phyloP scores from a whole-genome alignment of 2,113 vertebrate species.

The Petroica traversi region DNA sequence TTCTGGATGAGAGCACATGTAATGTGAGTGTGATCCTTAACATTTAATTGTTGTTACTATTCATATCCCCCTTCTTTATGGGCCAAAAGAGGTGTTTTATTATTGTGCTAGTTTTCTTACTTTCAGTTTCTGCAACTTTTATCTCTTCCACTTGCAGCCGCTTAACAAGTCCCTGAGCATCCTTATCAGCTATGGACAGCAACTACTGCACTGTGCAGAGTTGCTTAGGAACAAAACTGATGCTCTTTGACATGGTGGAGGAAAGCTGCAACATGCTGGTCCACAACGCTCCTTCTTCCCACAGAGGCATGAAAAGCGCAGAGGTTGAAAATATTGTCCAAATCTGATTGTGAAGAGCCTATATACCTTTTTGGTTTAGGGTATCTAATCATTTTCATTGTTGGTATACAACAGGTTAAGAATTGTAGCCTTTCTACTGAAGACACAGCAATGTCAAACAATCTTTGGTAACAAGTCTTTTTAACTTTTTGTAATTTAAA shows the following conservation, averaged over 20 bases:
- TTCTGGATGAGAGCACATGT: background rate
- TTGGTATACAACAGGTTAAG: background rate
- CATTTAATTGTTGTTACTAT: background rate
- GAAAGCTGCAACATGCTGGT: constrained; percentile 16
- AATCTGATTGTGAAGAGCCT: background rate
- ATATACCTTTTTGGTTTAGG: background rate
- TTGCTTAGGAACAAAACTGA: constrained; percentile 62
- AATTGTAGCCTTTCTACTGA: background rate
- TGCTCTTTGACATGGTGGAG: constrained; percentile 44
- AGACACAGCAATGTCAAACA: background rate
- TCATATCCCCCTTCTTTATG: background rate
- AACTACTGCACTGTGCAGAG: background rate
- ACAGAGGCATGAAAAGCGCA: background rate
- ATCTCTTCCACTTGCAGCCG: background rate
- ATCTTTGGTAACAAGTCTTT: background rate
- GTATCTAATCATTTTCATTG: background rate
- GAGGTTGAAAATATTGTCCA: background rate
- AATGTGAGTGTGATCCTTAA: background rate
- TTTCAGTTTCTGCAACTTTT: constrained; percentile 34
- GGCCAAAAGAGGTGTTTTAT: background rate
- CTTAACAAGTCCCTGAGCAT: constrained; percentile 29
- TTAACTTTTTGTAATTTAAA: background rate
- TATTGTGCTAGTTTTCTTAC: background rate
- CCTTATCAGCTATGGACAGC: constrained; percentile 52
- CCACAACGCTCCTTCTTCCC: background rate